Evolutionary conservation across 2,888 invertebrate genomes (phyloP).

Genomic region (Ormyrus labotus): DNA sequence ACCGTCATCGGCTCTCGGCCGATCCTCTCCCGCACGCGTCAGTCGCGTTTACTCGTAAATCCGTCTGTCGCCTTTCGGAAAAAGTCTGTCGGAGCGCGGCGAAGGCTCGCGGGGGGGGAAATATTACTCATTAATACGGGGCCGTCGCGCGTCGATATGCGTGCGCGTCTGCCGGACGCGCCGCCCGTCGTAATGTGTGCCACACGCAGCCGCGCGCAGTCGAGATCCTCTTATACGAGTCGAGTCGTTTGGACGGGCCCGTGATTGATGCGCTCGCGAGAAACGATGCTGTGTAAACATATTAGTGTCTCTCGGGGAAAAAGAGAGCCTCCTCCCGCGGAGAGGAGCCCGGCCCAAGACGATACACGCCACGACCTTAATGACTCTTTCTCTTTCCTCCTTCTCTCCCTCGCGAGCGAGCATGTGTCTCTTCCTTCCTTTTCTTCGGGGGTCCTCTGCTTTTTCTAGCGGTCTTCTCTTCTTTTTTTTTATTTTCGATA

Average conservation of each 20-base stretch:
- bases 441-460: not conserved
- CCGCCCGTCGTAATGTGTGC: not conserved
- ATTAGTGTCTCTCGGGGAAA: slow-evolving; percentile 66
- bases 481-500: too few relatives aligned
- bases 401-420: not conserved
- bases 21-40: too few relatives aligned
- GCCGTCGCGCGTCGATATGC: not conserved
- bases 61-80: not conserved
- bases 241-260: slow-evolving; percentile 62
- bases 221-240: not conserved
- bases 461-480: not conserved
- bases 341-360: slow-evolving; percentile 12
- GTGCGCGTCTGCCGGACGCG: not conserved
- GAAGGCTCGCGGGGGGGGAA: not conserved
- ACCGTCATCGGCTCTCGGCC: too few relatives aligned
- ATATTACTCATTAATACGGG: not conserved
- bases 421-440: slow-evolving; percentile 1
- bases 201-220: not conserved
- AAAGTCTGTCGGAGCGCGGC: too few relatives aligned
- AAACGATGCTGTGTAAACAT: slow-evolving; percentile 72
- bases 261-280: slow-evolving; percentile 73
- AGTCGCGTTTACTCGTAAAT: slow-evolving; percentile 2
- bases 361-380: slow-evolving; percentile 64
- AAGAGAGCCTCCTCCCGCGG: slow-evolving; percentile 23
- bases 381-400: slow-evolving; percentile 62